These are phyloP conservation scores for Promerops cafer DNA, from an alignment of 2,113 vertebrate genomes.

Conservation along the genomic window DNA sequence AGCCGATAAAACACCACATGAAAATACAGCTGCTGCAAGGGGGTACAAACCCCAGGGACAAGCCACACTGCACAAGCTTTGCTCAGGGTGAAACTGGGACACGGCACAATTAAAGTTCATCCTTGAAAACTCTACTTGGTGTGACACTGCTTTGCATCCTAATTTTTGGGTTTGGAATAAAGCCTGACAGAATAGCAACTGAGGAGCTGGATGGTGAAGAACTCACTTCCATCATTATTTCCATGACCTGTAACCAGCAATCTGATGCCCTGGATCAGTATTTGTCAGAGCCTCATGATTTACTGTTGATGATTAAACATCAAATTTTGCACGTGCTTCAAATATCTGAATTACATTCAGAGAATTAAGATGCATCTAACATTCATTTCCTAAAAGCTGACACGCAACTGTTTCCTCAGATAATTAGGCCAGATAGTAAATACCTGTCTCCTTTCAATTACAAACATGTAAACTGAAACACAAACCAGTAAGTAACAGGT, in stretches of 20 bases:
- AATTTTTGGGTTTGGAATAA: neutral
- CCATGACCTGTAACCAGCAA: neutral
- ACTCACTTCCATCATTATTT: neutral
- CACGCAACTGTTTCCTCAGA: neutral
- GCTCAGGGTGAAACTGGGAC: neutral
- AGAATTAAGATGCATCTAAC: neutral
- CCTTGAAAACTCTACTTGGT: neutral
- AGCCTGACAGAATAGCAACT: neutral
- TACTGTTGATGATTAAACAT: neutral
- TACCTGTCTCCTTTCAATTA: neutral
- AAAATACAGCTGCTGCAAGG: neutral
- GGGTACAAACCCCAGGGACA: neutral
- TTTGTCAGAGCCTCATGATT: neutral
- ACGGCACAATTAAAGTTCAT: fast-evolving
- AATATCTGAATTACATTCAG: neutral
- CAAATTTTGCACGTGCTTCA: neutral
- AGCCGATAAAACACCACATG: neutral
- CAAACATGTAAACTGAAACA: constrained; percentile 9
- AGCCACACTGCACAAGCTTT: neutral
- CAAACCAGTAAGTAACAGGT: constrained; percentile 51
- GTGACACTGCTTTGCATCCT: neutral
- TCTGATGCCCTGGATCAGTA: neutral
- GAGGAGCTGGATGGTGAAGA: neutral
- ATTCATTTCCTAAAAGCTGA: neutral
- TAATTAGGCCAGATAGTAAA: constrained; percentile 9